A percentile compares a stretch with the other conserved stretches of the same genome.
phyloP scores from a whole-genome alignment of 2,797 vertebrate species.

The Cossypha dichroa region DNA sequence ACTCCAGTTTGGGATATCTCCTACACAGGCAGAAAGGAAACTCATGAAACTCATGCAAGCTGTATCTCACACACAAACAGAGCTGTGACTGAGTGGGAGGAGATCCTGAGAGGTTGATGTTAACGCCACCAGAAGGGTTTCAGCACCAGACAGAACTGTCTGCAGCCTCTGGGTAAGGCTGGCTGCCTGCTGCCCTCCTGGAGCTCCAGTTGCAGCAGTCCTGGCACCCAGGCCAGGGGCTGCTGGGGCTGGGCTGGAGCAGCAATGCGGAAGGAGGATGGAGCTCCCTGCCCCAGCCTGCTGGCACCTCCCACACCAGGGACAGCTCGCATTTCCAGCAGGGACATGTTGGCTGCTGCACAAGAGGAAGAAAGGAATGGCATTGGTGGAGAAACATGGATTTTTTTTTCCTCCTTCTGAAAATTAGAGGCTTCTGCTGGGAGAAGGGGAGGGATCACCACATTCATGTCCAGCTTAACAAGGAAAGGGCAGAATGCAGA shows the following conservation, averaged over 20 bases:
- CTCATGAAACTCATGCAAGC: neutral
- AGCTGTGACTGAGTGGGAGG: neutral
- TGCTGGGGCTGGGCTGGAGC: neutral
- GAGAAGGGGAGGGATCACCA: neutral
- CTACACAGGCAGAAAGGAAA: neutral
- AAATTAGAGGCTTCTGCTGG: neutral
- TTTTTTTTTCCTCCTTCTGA: neutral
- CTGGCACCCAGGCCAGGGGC: neutral
- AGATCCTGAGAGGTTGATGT: neutral
- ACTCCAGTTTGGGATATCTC: neutral
- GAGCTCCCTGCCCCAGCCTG: neutral
- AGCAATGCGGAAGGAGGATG: constrained; percentile 23
- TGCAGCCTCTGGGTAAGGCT: neutral
- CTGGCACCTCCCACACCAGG: neutral
- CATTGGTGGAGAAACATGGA: neutral
- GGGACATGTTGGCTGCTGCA: neutral
- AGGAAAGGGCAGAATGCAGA: neutral
- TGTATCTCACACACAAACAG: neutral
- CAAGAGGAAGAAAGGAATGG: neutral
- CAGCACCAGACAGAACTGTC: neutral
- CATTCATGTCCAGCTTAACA: neutral
- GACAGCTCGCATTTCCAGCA: neutral
- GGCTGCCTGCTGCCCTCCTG: neutral
- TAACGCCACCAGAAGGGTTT: neutral
- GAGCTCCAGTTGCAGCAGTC: neutral